A percentile compares a stretch with the other conserved stretches of the same genome.
phyloP scores from a whole-genome alignment of 2,797 vertebrate genomes.

The Thunnus albacares region DNA sequence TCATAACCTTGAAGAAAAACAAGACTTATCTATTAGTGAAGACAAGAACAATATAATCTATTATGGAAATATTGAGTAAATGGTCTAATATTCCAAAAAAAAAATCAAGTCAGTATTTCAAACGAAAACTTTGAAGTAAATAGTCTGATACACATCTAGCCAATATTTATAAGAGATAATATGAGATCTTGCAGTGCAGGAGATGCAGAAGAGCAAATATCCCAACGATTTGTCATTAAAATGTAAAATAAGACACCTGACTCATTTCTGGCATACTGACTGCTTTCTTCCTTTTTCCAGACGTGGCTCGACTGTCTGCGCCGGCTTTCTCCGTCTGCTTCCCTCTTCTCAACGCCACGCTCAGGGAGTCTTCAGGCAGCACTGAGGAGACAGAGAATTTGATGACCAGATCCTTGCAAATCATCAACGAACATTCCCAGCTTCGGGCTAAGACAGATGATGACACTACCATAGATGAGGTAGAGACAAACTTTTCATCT shows the following conservation, averaged over 20 bases:
- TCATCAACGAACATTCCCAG: constrained; percentile 90
- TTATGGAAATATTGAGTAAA: not conserved
- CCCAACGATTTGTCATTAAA: not conserved
- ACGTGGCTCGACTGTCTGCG: constrained; percentile 78
- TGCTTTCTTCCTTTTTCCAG: constrained; percentile 51
- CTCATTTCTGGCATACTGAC: not conserved
- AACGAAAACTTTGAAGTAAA: no score
- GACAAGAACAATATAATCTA: no score
- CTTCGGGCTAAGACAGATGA: constrained; percentile 85
- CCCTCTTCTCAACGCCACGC: constrained; percentile 92
- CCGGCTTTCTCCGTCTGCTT: constrained; percentile 92
- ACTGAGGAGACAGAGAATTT: constrained; percentile 89
- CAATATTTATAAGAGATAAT: not conserved
- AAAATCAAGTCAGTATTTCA: not conserved
- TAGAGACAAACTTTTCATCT: constrained; percentile 42
- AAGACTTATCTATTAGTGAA: no score
- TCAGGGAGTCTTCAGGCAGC: constrained; percentile 88
- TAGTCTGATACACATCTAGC: no score
- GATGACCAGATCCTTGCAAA: constrained; percentile 91
- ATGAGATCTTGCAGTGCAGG: not conserved
- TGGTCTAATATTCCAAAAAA: not conserved
- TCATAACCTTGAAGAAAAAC: no score
- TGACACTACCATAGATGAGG: constrained; percentile 90
- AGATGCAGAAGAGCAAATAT: not conserved
- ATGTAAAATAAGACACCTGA: not conserved